Percentiles rank a stretch among this genome's conserved stretches.
Evolutionary conservation across 2,797 vertebrate genomes (phyloP).

Genomic region (Gila robusta): DNA sequence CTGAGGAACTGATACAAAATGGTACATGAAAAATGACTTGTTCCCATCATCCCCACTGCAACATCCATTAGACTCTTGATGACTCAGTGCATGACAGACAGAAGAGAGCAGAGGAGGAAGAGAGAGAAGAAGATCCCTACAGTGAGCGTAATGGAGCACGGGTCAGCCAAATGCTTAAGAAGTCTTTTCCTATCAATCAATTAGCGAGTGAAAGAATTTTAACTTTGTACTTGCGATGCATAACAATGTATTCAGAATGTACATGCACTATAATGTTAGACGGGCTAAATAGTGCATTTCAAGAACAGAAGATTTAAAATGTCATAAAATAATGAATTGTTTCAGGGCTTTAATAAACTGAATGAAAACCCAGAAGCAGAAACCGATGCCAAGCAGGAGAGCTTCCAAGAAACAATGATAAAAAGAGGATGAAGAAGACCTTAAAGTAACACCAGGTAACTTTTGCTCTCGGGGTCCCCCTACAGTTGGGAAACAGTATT

Average conservation of each 20-base stretch:
- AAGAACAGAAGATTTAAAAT: background rate
- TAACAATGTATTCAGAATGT: background rate
- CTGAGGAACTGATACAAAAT: conserved; percentile 27
- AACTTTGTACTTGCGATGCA: background rate
- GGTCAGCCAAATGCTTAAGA: conserved; percentile 66
- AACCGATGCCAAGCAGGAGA: background rate
- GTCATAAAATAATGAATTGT: conserved; percentile 1
- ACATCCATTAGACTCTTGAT: conserved; percentile 77
- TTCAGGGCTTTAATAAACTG: background rate
- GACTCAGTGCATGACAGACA: conserved; percentile 82
- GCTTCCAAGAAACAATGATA: background rate
- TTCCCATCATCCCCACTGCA: conserved; percentile 16
- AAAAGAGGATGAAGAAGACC: conserved; percentile 21
- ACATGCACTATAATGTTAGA: background rate
- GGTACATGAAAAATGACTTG: conserved; percentile 34
- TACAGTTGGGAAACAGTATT: too few species aligned
- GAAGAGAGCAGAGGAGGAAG: conserved; percentile 69
- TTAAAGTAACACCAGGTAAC: too few species aligned
- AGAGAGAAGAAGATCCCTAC: conserved; percentile 80
- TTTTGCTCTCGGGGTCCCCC: too few species aligned
- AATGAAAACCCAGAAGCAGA: conserved; percentile 5
- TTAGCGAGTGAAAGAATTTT: background rate
- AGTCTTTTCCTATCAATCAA: background rate
- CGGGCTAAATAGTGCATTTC: background rate
- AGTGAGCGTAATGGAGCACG: conserved; percentile 79